Conservation (phyloP, 2,888 invertebrate genomes). For the Diogma glabrata region DNA sequence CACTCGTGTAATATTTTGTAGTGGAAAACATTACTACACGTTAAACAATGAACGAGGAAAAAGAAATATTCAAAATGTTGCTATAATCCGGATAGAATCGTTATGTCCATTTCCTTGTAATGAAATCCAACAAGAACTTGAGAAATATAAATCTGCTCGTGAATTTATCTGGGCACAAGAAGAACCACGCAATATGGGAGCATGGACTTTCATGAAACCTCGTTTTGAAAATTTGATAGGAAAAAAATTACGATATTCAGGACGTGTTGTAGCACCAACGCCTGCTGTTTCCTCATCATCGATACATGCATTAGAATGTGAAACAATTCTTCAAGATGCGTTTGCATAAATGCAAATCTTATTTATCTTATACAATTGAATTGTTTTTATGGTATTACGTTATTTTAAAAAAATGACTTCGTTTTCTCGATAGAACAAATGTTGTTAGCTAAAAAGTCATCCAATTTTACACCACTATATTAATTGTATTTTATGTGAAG, state of each 20-base stretch:
- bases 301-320: slow-evolving; percentile 51
- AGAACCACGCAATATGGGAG: slow-evolving; percentile 93
- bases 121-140: slow-evolving; percentile 60
- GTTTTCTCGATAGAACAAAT: no score
- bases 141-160: slow-evolving; percentile 67
- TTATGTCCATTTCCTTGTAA: slow-evolving; percentile 84
- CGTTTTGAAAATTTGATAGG: slow-evolving; percentile 87
- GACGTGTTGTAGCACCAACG: slow-evolving; percentile 35
- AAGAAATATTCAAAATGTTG: slow-evolving; percentile 56
- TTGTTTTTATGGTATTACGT: no score
- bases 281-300: slow-evolving; percentile 68
- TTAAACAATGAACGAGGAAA: slow-evolving; percentile 59
- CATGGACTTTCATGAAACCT: slow-evolving; percentile 83
- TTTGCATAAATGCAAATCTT: no score
- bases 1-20: slow-evolving; percentile 66
- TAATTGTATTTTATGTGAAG: no score
- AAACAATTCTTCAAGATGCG: no score
- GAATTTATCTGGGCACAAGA: slow-evolving; percentile 93
- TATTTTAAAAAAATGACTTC: no score
- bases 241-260: slow-evolving; percentile 26
- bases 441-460: no score
- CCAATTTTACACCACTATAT: no score
- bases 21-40: slow-evolving; percentile 91
- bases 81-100: slow-evolving; percentile 75
- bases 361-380: no score